Evolutionary conservation across 2,797 vertebrate genomes (phyloP), one percentile per base, ranked within the genome.

Genomic region (Labeo calbasu): DNA sequence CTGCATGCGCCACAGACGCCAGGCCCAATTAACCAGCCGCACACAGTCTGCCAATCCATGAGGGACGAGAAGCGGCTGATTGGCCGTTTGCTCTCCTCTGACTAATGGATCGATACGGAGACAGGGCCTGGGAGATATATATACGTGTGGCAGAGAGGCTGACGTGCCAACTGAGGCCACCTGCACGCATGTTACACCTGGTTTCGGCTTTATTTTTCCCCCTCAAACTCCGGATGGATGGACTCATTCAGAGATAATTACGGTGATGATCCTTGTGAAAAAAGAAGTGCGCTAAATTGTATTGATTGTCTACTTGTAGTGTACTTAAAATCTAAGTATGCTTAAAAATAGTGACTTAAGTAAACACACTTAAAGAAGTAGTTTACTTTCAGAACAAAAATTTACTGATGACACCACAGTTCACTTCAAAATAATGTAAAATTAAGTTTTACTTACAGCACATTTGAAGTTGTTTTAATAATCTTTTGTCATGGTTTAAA

Each of bases 21-120:
- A 92, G 87, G 82, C 82, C 88, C 89, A 94, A 93, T 94, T 93
- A 94, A 90, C 89, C 87, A 90, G 91, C 91, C 92, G 86, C 89
- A 88, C 86, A 90, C 87, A 90, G 83, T 83, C 86, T 89, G 91
- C 86, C 91, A 88, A 87, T 78, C 87, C 89, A 85, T 80, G 77
- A 86, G 88, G 87, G 81, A 70, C 51, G 71, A 84, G 85, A 81
- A 81, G 68, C n/a, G 78, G 71, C 71, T 82, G 32, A 89, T 91
- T 82, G 77, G 72, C 87, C 80, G 68, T 87, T 78, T 86, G 87
- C 90, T 90, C 86, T 93, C 88, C 84, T 59, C 86, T 77, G 21
- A 84, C 89, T 66, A 87, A 85, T 75, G 79, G 86, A 92, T 93
- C 92, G 79, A 94, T 94, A 91, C 0, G 0, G 66, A 81, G 51